phyloP scores from a whole-genome alignment of 2,113 vertebrate genomes.

The Otocyon megalotis region DNA sequence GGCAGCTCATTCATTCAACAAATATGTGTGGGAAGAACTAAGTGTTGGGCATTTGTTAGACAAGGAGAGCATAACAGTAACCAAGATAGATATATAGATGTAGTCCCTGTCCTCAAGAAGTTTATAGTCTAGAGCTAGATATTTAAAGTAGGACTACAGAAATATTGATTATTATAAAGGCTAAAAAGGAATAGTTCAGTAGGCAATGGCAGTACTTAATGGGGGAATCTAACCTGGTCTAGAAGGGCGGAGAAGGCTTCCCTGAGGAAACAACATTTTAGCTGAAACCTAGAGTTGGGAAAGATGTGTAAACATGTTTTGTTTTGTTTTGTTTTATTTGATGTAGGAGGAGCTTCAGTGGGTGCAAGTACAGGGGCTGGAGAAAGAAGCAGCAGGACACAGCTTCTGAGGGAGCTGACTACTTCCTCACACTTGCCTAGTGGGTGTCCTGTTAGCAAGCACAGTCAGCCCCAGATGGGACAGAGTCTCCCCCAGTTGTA shows the following conservation, averaged over 20 bases:
- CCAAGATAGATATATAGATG: background rate
- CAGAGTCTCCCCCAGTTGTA: background rate
- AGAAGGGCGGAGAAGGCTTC: constrained; percentile 31
- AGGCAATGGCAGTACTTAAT: background rate
- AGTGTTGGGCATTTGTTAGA: background rate
- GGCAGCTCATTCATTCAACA: background rate
- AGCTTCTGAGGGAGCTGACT: background rate
- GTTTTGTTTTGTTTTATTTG: background rate
- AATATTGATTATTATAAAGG: background rate
- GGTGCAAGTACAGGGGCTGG: background rate
- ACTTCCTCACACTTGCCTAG: background rate
- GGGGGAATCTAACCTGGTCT: background rate
- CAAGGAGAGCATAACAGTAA: background rate
- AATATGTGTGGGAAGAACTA: background rate
- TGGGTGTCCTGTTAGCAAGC: background rate
- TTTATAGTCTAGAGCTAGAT: background rate
- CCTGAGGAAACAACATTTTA: background rate
- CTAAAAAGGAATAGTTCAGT: background rate
- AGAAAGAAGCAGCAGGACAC: background rate
- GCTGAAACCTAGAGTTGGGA: constrained; percentile 1
- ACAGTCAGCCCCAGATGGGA: background rate
- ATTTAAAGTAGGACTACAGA: constrained; percentile 44
- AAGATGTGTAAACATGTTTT: background rate
- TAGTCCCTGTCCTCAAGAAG: background rate
- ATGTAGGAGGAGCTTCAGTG: background rate